Base-by-base conservation (phyloP, 1,140 invertebrate genomes). In the Drosophila kepulauana region DNA sequence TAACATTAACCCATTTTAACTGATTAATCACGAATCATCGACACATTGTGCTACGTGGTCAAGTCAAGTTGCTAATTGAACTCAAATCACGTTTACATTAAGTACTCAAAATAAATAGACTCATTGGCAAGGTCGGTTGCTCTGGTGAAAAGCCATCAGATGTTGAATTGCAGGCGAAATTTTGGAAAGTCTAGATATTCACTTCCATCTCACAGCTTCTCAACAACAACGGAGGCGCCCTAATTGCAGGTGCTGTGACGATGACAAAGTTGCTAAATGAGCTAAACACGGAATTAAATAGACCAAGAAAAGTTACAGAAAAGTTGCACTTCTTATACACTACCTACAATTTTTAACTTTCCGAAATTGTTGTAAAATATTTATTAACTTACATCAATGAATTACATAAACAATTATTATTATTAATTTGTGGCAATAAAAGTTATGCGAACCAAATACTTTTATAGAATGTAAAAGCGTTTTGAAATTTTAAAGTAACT, bases 1-100 rank as follows among this genome's bases (percentile, higher is more conserved):
- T 46, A 61, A 41, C 16, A 6, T 41, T 59, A 61, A 41, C 16
- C 63, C 63, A 68, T 41, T 46, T 75, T 78, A 63, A 63, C 28
- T 75, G 81, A 88, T 88, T 78, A 81, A 88, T 81, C 85, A 88
- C 84, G 84, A 88, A 66, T 88, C 68, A 51, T 49, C 46, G 57
- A 67, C 58, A 81, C n/a, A 13, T 43, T 13, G 41, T 4, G 41
- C 11, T 76, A 86, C 82, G 82, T 86, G 82, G 77, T 43, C 68
- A 38, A 33, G n/a, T 52, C 63, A 8, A 7, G 16, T 30, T 46
- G 25, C 48, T 52, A 71, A 88, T 88, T 54, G 73, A 62, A 49
- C 59, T 56, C 78, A 72, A 78, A 88, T 88, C 84, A 89, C 84
- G 84, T 88, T 78, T 70, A 51, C 52, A 69, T 75, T 77, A 13